Percentiles rank a stretch among this genome's conserved stretches.
These are phyloP conservation scores for Acanthaster planci DNA, from an alignment of 35 echinoderm and acorn worm species.

Conservation along the genomic window DNA sequence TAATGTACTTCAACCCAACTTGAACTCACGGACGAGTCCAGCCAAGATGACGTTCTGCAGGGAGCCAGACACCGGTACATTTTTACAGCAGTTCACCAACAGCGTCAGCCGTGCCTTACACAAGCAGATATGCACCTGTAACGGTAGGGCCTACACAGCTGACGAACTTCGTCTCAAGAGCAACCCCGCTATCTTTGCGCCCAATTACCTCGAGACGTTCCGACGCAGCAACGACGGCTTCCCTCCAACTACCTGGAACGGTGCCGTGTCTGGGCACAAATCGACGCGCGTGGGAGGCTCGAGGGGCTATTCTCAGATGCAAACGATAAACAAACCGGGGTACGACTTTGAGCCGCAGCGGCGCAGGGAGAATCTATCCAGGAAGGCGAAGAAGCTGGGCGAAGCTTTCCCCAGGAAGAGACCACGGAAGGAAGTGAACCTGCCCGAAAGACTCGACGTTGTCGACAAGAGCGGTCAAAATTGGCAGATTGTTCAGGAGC, in stretches of 20 bases:
- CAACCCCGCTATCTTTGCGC: constrained; percentile 72
- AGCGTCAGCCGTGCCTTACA: constrained; percentile 88
- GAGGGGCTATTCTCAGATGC: background rate
- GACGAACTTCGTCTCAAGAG: constrained; percentile 74
- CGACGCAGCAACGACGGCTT: background rate
- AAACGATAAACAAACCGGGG: background rate
- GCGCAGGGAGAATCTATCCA: background rate
- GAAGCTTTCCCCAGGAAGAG: background rate
- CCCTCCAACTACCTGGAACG: background rate
- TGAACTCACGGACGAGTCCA: background rate
- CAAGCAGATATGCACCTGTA: constrained; percentile 74
- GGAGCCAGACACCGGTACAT: constrained; percentile 50
- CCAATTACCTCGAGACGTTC: background rate
- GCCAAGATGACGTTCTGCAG: constrained; percentile 1
- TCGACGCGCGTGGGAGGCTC: background rate
- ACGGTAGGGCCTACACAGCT: constrained; percentile 61
- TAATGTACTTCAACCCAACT: background rate
- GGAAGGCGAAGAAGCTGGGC: background rate
- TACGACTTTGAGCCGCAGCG: background rate
- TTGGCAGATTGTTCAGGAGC: constrained; percentile 4
- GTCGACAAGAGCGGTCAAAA: constrained; percentile 5
- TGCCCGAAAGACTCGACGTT: background rate
- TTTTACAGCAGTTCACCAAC: constrained; percentile 88
- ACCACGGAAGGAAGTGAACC: background rate
- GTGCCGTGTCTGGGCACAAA: background rate